Evolutionary conservation across 2,113 vertebrate species (phyloP), one percentile per base, ranked within the genome.

Genomic region (Rhineura floridana): DNA sequence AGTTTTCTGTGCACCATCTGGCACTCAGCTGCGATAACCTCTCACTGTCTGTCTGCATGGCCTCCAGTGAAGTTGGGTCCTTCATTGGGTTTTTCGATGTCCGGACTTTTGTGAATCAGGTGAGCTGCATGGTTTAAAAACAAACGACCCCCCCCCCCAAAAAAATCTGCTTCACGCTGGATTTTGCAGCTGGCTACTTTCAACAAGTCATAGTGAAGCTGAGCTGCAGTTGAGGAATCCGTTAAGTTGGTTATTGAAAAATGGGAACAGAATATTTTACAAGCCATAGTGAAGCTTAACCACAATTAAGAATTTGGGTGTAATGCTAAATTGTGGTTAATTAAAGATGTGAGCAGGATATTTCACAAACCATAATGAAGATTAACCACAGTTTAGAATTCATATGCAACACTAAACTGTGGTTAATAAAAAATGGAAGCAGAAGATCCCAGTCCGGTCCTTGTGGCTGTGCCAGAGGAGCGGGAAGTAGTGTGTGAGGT

Each of bases 21-120:
- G 97, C 98, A 28, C 96, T 99, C 81, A 99, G 98, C 94, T 97
- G 98, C 48, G 99, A 99, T 87, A 98, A 97, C 36, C 97, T 99
- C 65, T 99, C 98, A 0, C 94, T 99, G 46, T 99, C 98, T 0
- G 97, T 98, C 4, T 99, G 98, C 88, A 97, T 98, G 93, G 83
- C 94, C 78, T 97, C 97, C 36, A 93, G 93, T 2, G 97, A 97
- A 36, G 59, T 92, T 0, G 96, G 96, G 0, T 96, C 98, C 91
- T 96, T 95, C 10, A 89, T 99, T n/a, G 96, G 96, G 28, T 99
- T 99, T 94, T 99, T 98, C 83, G 99, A 99, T 25, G 96, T 98
- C 76, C 98, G 99, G 30, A 98, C 97, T 0, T 98, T 99, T 89
- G 91, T 98, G 23, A 99, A 99, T 89, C 97, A 98, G 99, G 99